phyloP scores from a whole-genome alignment of 2,888 invertebrate genomes.

The Epirrhoe alternata region DNA sequence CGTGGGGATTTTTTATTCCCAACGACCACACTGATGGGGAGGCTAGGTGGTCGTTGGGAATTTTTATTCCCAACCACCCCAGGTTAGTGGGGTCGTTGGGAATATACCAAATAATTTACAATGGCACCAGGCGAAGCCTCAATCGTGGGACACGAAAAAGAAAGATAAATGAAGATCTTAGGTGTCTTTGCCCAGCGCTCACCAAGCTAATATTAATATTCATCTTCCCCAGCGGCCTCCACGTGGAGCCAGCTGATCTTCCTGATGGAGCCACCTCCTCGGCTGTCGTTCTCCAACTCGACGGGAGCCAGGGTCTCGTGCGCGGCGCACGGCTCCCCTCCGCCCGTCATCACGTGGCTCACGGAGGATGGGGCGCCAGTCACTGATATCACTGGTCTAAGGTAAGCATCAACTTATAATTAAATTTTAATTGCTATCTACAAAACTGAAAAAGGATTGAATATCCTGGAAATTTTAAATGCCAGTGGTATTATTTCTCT shows the following conservation, averaged over 20 bases:
- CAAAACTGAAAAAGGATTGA: neutral
- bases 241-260: slow-evolving; percentile 79
- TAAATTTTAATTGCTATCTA: no score
- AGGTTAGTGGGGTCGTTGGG: no score
- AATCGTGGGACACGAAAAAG: no score
- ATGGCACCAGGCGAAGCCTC: no score
- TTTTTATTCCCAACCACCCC: no score
- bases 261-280: slow-evolving; percentile 91
- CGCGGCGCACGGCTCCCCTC: slow-evolving; percentile 90
- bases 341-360: slow-evolving; percentile 91
- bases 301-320: slow-evolving; percentile 91
- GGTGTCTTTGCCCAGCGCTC: no score
- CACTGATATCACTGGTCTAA: slow-evolving; percentile 88
- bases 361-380: slow-evolving; percentile 90
- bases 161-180: no score
- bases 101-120: no score
- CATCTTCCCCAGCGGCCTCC: slow-evolving; percentile 53
- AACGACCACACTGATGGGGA: no score
- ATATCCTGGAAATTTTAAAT: neutral
- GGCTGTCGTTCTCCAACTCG: slow-evolving; percentile 91
- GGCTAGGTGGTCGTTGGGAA: no score
- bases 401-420: slow-evolving; percentile 75
- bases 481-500: neutral
- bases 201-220: neutral
- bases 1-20: no score